phyloP scores from a whole-genome alignment of 2,888 invertebrate genomes.

The Agelastica alni region DNA sequence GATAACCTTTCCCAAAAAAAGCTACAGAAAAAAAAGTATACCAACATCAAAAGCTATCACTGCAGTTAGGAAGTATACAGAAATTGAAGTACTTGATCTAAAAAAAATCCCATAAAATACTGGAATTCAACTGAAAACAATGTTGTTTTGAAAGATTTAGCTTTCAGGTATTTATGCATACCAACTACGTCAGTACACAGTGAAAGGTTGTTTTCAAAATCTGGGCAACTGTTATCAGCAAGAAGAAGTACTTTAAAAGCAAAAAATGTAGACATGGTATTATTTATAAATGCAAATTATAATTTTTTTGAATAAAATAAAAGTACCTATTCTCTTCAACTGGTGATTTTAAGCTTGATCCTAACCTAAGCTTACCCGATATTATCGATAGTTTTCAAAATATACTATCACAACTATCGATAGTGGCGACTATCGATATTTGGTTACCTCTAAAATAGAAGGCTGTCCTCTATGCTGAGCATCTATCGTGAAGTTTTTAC shows the following conservation, averaged over 20 bases:
- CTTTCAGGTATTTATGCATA: constrained; percentile 9
- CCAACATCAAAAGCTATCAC: constrained; percentile 7
- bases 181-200: constrained; percentile 10
- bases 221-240: constrained; percentile 5
- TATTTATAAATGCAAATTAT: constrained; percentile 12
- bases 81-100: constrained; percentile 1
- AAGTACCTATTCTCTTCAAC: too few relatives aligned
- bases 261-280: constrained; percentile 12
- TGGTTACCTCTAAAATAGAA: too few relatives aligned
- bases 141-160: too few relatives aligned
- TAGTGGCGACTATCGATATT: constrained; percentile 1
- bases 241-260: constrained; percentile 8
- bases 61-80: constrained; percentile 1
- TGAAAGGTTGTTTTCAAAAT: constrained; percentile 13
- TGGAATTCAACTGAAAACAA: constrained; percentile 5
- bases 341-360: background rate
- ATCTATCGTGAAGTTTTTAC: too few relatives aligned
- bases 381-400: background rate
- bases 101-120: constrained; percentile 5
- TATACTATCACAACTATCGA: background rate
- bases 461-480: too few relatives aligned
- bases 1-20: too few relatives aligned
- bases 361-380: background rate
- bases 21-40: background rate
- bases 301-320: background rate